phyloP scores from a whole-genome alignment of 2,888 invertebrate species.

The Onthophagus sagittarius region DNA sequence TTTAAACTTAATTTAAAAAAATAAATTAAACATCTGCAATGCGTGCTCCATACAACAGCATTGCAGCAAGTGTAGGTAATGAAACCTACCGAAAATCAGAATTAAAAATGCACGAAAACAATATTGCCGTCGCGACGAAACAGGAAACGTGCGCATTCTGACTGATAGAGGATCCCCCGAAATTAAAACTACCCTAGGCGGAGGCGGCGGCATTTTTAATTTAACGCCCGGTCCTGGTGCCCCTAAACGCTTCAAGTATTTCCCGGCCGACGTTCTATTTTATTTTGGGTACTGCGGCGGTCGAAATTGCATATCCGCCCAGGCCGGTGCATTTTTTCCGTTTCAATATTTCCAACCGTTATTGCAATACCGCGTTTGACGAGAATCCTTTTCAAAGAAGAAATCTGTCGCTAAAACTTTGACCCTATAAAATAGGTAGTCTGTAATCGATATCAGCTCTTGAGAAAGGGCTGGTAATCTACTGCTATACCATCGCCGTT shows the following conservation, averaged over 20 bases:
- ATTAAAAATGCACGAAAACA: background rate
- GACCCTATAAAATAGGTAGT: background rate
- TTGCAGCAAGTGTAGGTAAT: background rate
- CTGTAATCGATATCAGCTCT: background rate
- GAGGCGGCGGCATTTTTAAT: background rate
- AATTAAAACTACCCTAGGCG: background rate
- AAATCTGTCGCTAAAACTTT: background rate
- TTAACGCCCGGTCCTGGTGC: background rate
- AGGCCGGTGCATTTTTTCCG: background rate
- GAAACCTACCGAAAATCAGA: background rate
- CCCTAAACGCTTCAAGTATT: background rate
- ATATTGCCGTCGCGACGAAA: background rate
- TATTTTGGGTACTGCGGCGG: background rate
- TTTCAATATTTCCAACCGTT: background rate
- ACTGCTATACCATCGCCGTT: background rate
- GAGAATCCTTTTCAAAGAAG: background rate
- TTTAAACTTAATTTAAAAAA: too few species aligned
- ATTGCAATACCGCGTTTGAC: background rate
- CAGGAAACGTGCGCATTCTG: background rate
- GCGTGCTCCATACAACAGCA: background rate
- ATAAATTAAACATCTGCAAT: background rate
- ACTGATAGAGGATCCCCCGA: background rate
- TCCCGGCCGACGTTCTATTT: background rate
- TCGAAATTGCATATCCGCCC: background rate
- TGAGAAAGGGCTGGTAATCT: background rate